These are phyloP conservation scores for Anguilla pacifica DNA, from an alignment of 2,797 vertebrate genomes.

Conservation along the genomic window DNA sequence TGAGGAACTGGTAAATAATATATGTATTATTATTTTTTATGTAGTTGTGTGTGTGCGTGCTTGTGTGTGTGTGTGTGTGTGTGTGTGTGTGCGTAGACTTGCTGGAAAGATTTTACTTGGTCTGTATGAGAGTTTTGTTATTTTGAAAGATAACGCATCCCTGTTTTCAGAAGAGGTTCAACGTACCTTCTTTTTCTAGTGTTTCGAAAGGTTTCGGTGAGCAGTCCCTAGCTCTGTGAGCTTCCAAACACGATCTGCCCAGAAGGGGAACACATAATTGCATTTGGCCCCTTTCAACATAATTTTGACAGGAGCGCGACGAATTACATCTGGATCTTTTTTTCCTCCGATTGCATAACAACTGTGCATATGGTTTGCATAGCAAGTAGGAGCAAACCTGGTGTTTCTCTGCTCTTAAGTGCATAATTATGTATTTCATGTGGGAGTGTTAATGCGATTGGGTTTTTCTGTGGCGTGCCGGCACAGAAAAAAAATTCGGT, in stretches of 20 bases:
- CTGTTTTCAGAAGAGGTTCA: neutral
- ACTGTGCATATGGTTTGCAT: slow-evolving; percentile 25
- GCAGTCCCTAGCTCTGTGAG: neutral
- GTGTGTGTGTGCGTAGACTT: no score
- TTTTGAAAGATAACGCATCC: neutral
- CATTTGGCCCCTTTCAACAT: slow-evolving; percentile 2
- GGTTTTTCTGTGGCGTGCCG: slow-evolving; percentile 12
- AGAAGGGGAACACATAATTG: no score
- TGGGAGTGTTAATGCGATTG: slow-evolving; percentile 23
- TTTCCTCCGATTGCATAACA: slow-evolving; percentile 8
- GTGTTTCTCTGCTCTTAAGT: neutral
- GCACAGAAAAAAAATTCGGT: neutral
- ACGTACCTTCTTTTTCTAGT: neutral
- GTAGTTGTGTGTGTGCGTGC: neutral
- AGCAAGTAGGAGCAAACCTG: neutral
- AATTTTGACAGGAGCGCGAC: neutral
- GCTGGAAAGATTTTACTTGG: neutral
- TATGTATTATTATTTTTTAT: neutral
- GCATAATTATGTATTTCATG: slow-evolving; percentile 24
- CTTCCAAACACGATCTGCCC: neutral
- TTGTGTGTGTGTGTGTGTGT: neutral
- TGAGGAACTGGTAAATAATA: neutral
- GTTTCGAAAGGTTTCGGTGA: neutral
- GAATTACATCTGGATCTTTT: neutral
- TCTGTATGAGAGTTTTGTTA: neutral